Conservation (phyloP, 92 coral and sea anemone species). For the Epizoanthus illoricatus region DNA sequence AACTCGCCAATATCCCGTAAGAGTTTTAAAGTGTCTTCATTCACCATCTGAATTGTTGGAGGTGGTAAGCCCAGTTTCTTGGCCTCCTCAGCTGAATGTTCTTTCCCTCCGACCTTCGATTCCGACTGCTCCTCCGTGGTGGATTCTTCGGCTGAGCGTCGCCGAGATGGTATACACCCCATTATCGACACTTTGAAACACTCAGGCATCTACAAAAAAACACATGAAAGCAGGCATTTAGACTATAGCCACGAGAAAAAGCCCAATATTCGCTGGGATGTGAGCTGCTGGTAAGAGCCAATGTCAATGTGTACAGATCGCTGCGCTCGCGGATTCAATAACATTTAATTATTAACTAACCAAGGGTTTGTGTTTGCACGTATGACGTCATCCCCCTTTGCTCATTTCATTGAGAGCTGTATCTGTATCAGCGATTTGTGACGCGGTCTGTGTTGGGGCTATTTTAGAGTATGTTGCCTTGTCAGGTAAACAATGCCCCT, state of each 20-base stretch:
- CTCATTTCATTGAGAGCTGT: conserved; percentile 32
- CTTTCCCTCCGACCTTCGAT: conserved; percentile 51
- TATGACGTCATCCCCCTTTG: conserved; percentile 57
- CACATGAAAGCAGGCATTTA: conserved; percentile 24
- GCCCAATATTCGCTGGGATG: conserved; percentile 4
- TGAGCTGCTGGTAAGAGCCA: neutral
- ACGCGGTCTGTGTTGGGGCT: conserved; percentile 7
- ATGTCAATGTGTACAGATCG: conserved; percentile 36
- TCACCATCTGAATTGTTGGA: conserved; percentile 92
- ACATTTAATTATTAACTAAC: conserved; percentile 77
- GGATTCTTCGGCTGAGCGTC: conserved; percentile 53
- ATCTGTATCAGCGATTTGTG: conserved; percentile 1
- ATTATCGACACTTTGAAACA: conserved; percentile 74
- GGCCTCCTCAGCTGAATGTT: conserved; percentile 40
- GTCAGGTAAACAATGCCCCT: neutral
- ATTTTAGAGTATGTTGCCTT: neutral
- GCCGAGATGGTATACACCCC: conserved; percentile 95
- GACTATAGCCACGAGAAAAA: conserved; percentile 17
- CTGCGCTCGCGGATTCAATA: conserved; percentile 42
- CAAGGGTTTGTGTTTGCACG: conserved; percentile 48
- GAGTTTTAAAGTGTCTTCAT: conserved; percentile 88
- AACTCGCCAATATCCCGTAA: conserved; percentile 93
- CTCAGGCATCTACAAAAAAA: conserved; percentile 78
- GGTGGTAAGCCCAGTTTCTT: conserved; percentile 43
- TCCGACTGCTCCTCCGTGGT: conserved; percentile 60